Evolutionary conservation across 2,113 vertebrate genomes (phyloP), one percentile per base, ranked within the genome.

Genomic region (Cyphomyrus plagiostoma): DNA sequence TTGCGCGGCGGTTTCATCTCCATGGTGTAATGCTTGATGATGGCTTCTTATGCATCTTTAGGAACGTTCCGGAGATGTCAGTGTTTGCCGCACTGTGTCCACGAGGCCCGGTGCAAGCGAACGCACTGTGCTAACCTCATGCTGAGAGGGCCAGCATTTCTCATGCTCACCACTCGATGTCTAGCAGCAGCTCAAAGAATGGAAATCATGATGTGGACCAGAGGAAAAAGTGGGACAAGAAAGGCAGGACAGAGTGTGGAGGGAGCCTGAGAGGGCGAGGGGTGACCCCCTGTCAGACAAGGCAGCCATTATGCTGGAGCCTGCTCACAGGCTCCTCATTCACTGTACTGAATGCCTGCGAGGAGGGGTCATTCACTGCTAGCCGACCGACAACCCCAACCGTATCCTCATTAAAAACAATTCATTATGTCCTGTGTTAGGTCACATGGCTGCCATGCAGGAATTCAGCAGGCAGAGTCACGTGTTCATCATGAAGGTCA

Each of bases 21-120:
- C 90, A 90, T 90, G 88, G 88, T 86, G 90, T 91, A 19, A 42
- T 80, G 35, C 35, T 19, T 91, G 91, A 88, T 89, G 91, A 90
- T 70, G 89, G 53, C 85, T 45, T 53, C 90, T n/a, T 48, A n/a
- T 48, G 15, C 45, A n/a, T 19, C 42, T 83, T 45, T 48, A 46
- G 42, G 80, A 48, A 10, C 39, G 39, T 21, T 83, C 19, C 3
- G 45, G 82, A 84, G 45, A 48, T 84, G 45, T 19, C 7, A 21
- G 13, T 48, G 5, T 9, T 48, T 19, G 17, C 39, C 39, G 42
- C 80, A 23, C 42, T n/a, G 80, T 21, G 80, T 21, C 39, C 30
- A n/a, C 19, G 42, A 15, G 39, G 45, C 39, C 9, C 45, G 8
- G 45, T 9, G 82, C 19, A 23, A 9, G 45, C 35, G 15, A 6